These are phyloP conservation scores for Rotaria sp. DNA, from an alignment of 2,888 invertebrate genomes.

Conservation along the genomic window DNA sequence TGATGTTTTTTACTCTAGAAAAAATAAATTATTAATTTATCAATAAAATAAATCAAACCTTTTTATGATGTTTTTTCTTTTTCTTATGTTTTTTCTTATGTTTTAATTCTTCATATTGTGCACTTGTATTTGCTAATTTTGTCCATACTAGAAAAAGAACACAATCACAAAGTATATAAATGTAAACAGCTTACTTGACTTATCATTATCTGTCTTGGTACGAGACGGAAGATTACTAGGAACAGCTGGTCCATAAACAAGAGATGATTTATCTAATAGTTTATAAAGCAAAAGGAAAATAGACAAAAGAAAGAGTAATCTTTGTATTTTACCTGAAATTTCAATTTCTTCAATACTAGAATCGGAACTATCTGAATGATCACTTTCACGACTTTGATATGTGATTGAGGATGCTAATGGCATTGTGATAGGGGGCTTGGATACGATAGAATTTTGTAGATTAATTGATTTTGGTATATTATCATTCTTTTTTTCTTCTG, in stretches of 20 bases:
- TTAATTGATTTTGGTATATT: not conserved
- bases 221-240: not conserved
- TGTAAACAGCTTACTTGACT: not conserved
- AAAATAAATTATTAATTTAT: not conserved
- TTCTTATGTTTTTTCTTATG: constrained; percentile 3
- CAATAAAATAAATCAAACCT: not conserved
- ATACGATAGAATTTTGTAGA: not conserved
- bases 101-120: not conserved
- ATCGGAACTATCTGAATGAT: not conserved
- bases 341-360: not conserved
- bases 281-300: not conserved
- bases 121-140: not conserved
- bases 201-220: not conserved
- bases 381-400: not conserved
- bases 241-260: not conserved
- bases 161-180: not conserved
- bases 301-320: too few relatives aligned
- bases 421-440: not conserved
- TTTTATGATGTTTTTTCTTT: constrained; percentile 7
- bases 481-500: not conserved
- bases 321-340: not conserved
- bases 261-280: not conserved
- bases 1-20: constrained; percentile 1
- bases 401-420: too few relatives aligned
- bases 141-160: not conserved